phyloP scores from a whole-genome alignment of 2,888 invertebrate species.

The Syritta pipiens region DNA sequence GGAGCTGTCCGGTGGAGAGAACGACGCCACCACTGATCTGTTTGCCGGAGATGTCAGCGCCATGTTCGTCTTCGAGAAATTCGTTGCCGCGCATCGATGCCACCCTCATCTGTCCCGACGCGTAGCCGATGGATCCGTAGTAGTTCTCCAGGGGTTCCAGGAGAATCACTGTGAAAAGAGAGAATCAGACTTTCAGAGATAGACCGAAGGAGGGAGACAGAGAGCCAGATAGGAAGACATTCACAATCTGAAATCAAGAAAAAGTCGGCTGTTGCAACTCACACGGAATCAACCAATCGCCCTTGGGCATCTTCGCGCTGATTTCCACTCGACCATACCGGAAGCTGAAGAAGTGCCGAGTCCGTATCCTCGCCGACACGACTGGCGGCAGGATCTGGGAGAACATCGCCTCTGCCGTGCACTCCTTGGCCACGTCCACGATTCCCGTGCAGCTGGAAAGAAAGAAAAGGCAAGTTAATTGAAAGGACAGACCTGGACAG shows the following conservation, averaged over 20 bases:
- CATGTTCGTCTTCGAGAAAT: constrained; percentile 71
- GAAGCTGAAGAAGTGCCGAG: constrained; percentile 84
- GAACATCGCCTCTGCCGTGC: constrained; percentile 70
- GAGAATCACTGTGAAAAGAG: constrained; percentile 81
- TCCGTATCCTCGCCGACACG: constrained; percentile 83
- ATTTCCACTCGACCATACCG: constrained; percentile 86
- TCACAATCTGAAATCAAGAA: background rate
- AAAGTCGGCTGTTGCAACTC: constrained; percentile 71
- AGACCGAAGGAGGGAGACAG: too few species aligned
- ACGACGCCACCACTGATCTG: constrained; percentile 76
- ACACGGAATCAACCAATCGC: constrained; percentile 91
- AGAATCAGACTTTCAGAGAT: too few species aligned
- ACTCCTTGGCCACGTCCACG: constrained; percentile 78
- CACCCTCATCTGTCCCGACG: constrained; percentile 86
- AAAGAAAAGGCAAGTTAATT: too few species aligned
- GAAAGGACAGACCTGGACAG: too few species aligned
- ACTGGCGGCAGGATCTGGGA: constrained; percentile 85
- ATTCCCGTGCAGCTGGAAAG: constrained; percentile 80
- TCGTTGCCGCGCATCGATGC: constrained; percentile 86
- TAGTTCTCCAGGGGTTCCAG: constrained; percentile 83
- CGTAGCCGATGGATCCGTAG: constrained; percentile 83
- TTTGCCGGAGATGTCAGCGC: constrained; percentile 74
- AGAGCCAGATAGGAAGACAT: too few species aligned
- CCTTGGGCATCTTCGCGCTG: constrained; percentile 86
- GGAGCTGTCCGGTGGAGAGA: constrained; percentile 73